Conservation (phyloP, 2,113 vertebrate genomes). For the Brienomyrus brachyistius region DNA sequence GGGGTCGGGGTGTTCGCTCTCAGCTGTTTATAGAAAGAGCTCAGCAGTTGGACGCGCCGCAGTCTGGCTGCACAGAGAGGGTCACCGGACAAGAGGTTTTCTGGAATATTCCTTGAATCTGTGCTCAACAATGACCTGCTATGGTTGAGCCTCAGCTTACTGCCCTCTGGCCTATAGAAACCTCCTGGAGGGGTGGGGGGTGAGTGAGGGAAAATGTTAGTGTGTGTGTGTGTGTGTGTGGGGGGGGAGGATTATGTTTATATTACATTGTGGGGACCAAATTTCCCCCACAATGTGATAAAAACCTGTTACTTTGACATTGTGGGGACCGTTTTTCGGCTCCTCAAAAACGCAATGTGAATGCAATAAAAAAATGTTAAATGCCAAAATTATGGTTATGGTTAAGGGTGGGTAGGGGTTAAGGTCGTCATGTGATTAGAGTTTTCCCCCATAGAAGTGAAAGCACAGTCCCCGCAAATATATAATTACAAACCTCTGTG, state of each 20-base stretch:
- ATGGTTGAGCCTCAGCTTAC: neutral
- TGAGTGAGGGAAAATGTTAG: neutral
- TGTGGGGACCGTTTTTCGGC: neutral
- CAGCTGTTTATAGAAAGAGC: neutral
- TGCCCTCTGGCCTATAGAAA: neutral
- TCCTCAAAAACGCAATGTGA: neutral
- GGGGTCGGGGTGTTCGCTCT: neutral
- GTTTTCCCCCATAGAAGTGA: neutral
- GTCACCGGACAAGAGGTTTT: neutral
- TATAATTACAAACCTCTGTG: neutral
- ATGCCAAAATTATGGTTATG: neutral
- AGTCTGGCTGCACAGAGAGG: neutral
- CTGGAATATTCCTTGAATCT: neutral
- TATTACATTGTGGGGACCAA: too few species aligned
- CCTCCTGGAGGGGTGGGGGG: neutral
- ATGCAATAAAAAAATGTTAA: neutral
- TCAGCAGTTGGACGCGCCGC: neutral
- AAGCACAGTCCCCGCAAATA: neutral
- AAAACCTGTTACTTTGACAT: neutral
- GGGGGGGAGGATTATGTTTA: too few species aligned
- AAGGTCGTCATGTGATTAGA: neutral
- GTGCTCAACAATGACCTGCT: neutral
- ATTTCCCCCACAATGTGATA: too few species aligned
- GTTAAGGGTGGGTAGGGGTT: neutral
- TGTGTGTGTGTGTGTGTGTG: neutral